Conservation (phyloP, 2,797 vertebrate genomes). For the Sebastes steindachneri region DNA sequence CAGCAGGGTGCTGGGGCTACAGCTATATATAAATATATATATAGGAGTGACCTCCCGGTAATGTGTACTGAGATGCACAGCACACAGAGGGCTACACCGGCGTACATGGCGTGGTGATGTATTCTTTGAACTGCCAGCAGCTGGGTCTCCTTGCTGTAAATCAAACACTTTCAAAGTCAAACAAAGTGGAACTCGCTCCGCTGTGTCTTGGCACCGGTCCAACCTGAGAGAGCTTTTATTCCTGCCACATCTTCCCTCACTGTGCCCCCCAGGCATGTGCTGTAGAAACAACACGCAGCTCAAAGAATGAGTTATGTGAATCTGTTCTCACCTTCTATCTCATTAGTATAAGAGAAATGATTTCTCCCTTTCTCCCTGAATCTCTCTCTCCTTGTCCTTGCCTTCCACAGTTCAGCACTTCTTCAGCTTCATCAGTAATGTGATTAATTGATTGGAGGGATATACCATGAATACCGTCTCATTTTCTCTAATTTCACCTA, state of each 20-base stretch:
- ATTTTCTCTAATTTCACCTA: slow-evolving; percentile 64
- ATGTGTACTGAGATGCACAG: slow-evolving; percentile 30
- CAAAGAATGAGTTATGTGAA: slow-evolving; percentile 77
- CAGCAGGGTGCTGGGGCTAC: slow-evolving; percentile 27
- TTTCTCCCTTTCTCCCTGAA: slow-evolving; percentile 52
- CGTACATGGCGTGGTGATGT: slow-evolving; percentile 41
- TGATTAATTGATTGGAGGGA: slow-evolving; percentile 73
- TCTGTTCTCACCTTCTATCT: slow-evolving; percentile 78
- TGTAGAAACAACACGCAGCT: slow-evolving; percentile 66
- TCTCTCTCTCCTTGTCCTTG: slow-evolving; percentile 67
- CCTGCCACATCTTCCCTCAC: slow-evolving; percentile 72
- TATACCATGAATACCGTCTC: slow-evolving; percentile 56
- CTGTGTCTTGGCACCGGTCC: slow-evolving; percentile 72
- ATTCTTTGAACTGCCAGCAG: slow-evolving; percentile 74
- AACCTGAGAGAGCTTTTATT: slow-evolving; percentile 71
- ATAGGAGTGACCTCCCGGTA: slow-evolving; percentile 45
- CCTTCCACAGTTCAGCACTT: slow-evolving; percentile 70
- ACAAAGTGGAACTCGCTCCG: slow-evolving; percentile 76
- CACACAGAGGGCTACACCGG: slow-evolving; percentile 38
- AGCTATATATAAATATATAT: slow-evolving; percentile 22
- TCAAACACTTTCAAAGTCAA: slow-evolving; percentile 83
- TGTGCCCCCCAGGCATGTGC: slow-evolving; percentile 75
- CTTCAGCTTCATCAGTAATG: slow-evolving; percentile 70
- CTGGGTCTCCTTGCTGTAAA: slow-evolving; percentile 74
- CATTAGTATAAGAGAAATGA: slow-evolving; percentile 78